Conservation (phyloP, 2,113 vertebrate genomes). For the Onychostruthus taczanowskii region DNA sequence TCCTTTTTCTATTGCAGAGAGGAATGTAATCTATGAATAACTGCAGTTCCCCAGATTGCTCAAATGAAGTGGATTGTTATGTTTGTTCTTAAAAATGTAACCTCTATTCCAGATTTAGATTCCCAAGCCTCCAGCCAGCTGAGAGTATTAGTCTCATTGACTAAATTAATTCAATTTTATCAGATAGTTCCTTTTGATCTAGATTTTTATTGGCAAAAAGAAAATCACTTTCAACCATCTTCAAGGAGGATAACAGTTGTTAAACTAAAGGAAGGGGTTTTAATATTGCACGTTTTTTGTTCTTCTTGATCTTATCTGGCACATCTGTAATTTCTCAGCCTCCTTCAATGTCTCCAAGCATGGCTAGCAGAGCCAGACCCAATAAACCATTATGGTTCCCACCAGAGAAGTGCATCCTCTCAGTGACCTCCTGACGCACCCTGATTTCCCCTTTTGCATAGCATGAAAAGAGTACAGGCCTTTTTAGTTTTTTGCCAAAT, state of each 20-base stretch:
- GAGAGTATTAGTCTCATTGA: neutral
- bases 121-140: neutral
- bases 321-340: neutral
- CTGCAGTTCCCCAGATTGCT: constrained; percentile 28
- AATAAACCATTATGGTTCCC: neutral
- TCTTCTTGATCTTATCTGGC: neutral
- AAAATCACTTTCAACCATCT: neutral
- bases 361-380: neutral
- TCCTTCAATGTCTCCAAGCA: neutral
- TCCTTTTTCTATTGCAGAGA: neutral
- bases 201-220: neutral
- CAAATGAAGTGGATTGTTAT: neutral
- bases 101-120: neutral
- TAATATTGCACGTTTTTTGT: neutral
- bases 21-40: constrained; percentile 45
- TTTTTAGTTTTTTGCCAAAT: neutral
- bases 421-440: neutral
- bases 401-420: neutral
- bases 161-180: neutral
- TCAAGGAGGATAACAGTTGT: neutral
- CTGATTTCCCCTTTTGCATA: neutral
- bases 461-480: neutral
- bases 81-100: neutral
- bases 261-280: neutral
- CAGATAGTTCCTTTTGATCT: neutral